A percentile compares a stretch with the other conserved stretches of the same genome.
phyloP scores from a whole-genome alignment of 92 coral and sea anemone species.

The Heteractis magnifica region DNA sequence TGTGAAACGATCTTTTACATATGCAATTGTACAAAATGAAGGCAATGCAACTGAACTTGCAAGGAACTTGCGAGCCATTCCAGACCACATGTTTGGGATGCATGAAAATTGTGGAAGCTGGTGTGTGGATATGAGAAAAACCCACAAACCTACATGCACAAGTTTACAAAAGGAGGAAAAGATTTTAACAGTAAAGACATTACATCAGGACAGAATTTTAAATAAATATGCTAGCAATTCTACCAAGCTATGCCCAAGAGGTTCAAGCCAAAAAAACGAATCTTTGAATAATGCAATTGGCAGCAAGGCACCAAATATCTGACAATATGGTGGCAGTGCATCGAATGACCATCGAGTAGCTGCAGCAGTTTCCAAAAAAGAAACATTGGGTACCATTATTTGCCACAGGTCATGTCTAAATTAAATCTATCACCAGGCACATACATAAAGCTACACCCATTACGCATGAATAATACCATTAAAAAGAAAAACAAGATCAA shows the following conservation, averaged over 20 bases:
- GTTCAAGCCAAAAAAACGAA: conserved; percentile 53
- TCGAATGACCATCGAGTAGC: conserved; percentile 40
- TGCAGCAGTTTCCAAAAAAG: conserved; percentile 48
- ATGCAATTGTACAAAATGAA: conserved; percentile 30
- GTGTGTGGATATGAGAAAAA: conserved; percentile 36
- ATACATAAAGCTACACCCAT: not conserved
- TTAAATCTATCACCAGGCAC: conserved; percentile 13
- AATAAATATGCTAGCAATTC: conserved; percentile 22
- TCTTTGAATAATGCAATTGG: conserved; percentile 44
- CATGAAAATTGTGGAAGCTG: conserved; percentile 32
- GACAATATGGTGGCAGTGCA: conserved; percentile 46
- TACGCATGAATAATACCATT: conserved; percentile 8
- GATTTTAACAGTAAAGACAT: conserved; percentile 23
- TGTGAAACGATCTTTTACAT: conserved; percentile 35
- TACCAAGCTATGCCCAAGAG: conserved; percentile 37
- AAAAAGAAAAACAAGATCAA: not conserved
- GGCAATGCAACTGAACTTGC: conserved; percentile 17
- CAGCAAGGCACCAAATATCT: conserved; percentile 52
- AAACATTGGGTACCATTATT: conserved; percentile 47
- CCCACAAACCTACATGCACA: conserved; percentile 25
- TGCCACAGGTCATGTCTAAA: conserved; percentile 15
- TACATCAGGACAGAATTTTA: conserved; percentile 11
- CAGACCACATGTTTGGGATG: conserved; percentile 29
- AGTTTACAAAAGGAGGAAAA: conserved; percentile 32
- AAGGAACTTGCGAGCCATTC: conserved; percentile 7